phyloP scores from a whole-genome alignment of 1,140 invertebrate genomes.

The Brachystomella parvula region DNA sequence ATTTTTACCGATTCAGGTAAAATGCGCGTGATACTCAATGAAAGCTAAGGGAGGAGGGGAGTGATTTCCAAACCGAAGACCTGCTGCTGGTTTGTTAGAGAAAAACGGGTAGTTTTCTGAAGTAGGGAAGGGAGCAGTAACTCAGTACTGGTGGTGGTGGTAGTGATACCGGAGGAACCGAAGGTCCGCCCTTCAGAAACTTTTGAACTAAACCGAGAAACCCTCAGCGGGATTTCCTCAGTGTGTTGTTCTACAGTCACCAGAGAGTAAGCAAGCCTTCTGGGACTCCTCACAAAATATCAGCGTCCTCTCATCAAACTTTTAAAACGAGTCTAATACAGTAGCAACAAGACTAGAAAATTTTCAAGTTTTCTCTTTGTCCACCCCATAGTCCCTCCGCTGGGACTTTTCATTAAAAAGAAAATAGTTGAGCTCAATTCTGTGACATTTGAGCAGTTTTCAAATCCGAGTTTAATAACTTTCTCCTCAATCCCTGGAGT shows the following conservation, averaged over 20 bases:
- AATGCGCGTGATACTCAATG: too few species aligned
- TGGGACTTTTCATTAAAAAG: constrained; percentile 29
- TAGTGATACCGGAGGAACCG: not conserved
- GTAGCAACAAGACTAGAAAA: not conserved
- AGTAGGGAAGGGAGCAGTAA: too few species aligned
- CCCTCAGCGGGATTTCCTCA: constrained; percentile 37
- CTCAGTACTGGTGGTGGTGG: not conserved
- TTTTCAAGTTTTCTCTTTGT: not conserved
- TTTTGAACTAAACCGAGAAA: constrained; percentile 14
- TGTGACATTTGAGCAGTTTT: not conserved
- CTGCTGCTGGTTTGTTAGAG: not conserved
- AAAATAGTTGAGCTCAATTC: too few species aligned
- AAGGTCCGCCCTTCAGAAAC: not conserved
- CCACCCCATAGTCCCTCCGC: not conserved
- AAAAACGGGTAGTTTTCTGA: too few species aligned
- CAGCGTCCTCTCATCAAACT: constrained; percentile 7
- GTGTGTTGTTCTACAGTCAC: constrained; percentile 37
- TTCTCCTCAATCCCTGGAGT: not conserved
- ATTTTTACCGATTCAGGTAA: too few species aligned
- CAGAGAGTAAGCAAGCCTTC: constrained; percentile 38
- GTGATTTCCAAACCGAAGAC: not conserved
- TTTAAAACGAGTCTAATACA: constrained; percentile 4
- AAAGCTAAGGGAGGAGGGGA: not conserved
- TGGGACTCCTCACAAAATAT: constrained; percentile 15
- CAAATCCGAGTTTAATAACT: not conserved